A percentile compares a stretch with the other conserved stretches of the same genome.
Conservation (phyloP, 2,888 invertebrate species). For the Neria commutata region DNA sequence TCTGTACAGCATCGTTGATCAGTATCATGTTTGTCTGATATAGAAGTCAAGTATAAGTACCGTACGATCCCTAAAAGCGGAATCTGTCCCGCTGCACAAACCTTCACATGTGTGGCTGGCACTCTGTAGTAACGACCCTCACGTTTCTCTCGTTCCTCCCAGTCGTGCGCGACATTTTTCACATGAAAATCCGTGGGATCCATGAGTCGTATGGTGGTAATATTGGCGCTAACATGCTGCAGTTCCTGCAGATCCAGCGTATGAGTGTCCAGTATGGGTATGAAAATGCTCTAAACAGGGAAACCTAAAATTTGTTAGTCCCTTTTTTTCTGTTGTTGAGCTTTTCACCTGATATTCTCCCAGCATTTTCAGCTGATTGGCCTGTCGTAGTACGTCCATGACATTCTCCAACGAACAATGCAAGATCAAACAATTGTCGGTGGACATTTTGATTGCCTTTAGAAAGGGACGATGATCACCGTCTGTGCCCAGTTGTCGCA, state of each 20-base stretch:
- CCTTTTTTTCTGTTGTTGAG: neutral
- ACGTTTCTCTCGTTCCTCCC: slow-evolving; percentile 57
- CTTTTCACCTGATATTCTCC: slow-evolving; percentile 75
- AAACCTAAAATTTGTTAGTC: too few relatives aligned
- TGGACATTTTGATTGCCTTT: slow-evolving; percentile 75
- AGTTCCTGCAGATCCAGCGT: slow-evolving; percentile 64
- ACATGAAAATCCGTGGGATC: slow-evolving; percentile 59
- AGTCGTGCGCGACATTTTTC: slow-evolving; percentile 58
- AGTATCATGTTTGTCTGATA: slow-evolving; percentile 71
- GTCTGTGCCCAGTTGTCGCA: slow-evolving; percentile 68
- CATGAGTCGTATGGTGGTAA: slow-evolving; percentile 58
- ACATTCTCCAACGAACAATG: slow-evolving; percentile 77
- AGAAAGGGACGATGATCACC: slow-evolving; percentile 70
- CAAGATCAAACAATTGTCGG: slow-evolving; percentile 75
- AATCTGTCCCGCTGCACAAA: too few relatives aligned
- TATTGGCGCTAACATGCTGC: slow-evolving; percentile 57
- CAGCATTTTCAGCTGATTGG: slow-evolving; percentile 80
- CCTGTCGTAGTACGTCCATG: slow-evolving; percentile 72
- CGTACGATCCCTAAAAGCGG: neutral
- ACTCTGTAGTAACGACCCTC: slow-evolving; percentile 49
- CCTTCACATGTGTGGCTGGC: slow-evolving; percentile 48
- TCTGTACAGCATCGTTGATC: slow-evolving; percentile 72
- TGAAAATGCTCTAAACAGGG: slow-evolving; percentile 65
- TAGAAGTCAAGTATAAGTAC: neutral
- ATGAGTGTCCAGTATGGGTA: slow-evolving; percentile 63